A percentile compares a stretch with the other conserved stretches of the same genome.
These are phyloP conservation scores for Rotaria sp. DNA, from an alignment of 2,888 invertebrate species.

Conservation along the genomic window DNA sequence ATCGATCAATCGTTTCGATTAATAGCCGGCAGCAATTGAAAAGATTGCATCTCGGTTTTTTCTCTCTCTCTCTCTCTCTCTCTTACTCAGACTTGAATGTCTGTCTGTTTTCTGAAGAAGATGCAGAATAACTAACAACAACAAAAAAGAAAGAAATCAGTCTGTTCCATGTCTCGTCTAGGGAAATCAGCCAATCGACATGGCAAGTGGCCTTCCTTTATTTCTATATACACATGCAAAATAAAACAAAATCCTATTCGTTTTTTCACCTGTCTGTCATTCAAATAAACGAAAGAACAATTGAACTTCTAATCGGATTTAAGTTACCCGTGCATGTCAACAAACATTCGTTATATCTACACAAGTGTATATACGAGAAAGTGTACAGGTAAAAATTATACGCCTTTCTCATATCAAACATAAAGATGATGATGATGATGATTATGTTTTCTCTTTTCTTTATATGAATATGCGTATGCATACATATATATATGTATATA, in stretches of 20 bases:
- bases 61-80: not conserved
- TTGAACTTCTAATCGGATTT: conserved; percentile 18
- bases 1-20: conserved; percentile 9
- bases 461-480: not conserved
- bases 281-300: not conserved
- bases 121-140: not conserved
- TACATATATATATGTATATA: conserved; percentile 7
- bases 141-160: not conserved
- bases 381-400: not conserved
- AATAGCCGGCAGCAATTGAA: not conserved
- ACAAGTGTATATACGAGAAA: not conserved
- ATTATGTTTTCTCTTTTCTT: conserved; percentile 3
- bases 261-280: not conserved
- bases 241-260: not conserved
- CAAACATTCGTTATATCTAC: conserved; percentile 13
- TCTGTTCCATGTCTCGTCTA: not conserved
- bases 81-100: not conserved
- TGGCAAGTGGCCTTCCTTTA: conserved; percentile 3
- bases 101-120: conserved; percentile 6
- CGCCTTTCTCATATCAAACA: conserved; percentile 15
- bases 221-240: not conserved
- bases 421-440: not conserved
- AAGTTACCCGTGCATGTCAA: conserved; percentile 21
- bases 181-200: not conserved
- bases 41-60: not conserved